Percentiles rank a stretch among this genome's conserved stretches.
Evolutionary conservation across 2,888 invertebrate genomes (phyloP).

Genomic region (Catocala fraxini): DNA sequence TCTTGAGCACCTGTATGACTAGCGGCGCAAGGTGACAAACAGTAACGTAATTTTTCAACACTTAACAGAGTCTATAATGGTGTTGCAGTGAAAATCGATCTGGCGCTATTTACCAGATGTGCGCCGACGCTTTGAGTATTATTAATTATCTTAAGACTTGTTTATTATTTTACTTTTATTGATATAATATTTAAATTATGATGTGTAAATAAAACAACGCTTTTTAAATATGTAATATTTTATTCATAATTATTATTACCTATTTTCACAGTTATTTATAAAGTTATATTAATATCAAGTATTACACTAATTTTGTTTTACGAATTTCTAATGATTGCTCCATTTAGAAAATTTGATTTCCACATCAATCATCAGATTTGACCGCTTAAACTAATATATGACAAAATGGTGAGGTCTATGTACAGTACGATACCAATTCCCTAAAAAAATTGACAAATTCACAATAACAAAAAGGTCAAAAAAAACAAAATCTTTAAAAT

Average conservation of each 20-base stretch:
- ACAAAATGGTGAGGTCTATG: conserved; percentile 86
- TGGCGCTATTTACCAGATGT: no score
- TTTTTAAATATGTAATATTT: conserved; percentile 87
- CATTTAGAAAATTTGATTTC: conserved; percentile 87
- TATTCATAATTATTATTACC: conserved; percentile 88
- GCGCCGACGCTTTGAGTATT: no score
- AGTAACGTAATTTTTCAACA: no score
- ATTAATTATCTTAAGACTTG: no score
- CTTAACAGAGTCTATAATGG: no score
- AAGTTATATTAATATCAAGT: conserved; percentile 89
- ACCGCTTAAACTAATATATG: conserved; percentile 81
- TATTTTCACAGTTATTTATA: conserved; percentile 89
- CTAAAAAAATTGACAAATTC: conserved; percentile 91
- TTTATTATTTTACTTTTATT: background rate
- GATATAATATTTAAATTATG: background rate
- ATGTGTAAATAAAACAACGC: conserved; percentile 71
- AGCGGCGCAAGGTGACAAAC: no score
- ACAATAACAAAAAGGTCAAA: conserved; percentile 88
- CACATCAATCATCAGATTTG: conserved; percentile 84
- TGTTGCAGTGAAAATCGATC: no score
- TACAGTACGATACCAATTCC: conserved; percentile 91
- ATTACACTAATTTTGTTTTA: conserved; percentile 87
- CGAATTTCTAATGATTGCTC: conserved; percentile 86
- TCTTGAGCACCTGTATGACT: no score
- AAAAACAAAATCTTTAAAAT: conserved; percentile 80